phyloP scores from a whole-genome alignment of 2,888 invertebrate species.

The Tuta absoluta region DNA sequence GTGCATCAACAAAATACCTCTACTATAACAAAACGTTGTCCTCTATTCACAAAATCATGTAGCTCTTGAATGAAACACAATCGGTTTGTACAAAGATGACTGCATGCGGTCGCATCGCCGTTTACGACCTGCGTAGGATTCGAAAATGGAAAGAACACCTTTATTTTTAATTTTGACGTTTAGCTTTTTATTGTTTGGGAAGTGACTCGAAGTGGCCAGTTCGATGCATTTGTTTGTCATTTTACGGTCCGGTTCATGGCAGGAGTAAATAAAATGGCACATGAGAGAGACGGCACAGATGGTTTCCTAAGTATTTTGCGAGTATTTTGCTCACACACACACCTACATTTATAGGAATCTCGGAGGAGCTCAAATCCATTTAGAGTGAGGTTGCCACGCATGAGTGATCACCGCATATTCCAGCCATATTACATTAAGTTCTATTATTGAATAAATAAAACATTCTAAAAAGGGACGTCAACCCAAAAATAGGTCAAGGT shows the following conservation, averaged over 20 bases:
- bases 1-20: not conserved
- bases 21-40: not conserved
- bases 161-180: constrained; percentile 33
- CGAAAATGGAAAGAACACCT: constrained; percentile 27
- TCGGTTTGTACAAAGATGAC: constrained; percentile 1
- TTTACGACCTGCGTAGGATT: constrained; percentile 30
- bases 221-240: constrained; percentile 20
- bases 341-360: no score
- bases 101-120: constrained; percentile 42
- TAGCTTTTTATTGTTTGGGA: constrained; percentile 30
- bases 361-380: no score
- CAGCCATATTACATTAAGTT: no score
- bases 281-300: no score
- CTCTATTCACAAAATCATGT: not conserved
- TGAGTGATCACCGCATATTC: no score
- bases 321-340: no score
- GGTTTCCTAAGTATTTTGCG: no score
- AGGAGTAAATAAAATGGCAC: not conserved
- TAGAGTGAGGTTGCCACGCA: no score
- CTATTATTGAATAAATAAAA: no score
- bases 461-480: no score
- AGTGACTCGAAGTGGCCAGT: constrained; percentile 24
- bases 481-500: no score
- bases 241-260: constrained; percentile 13
- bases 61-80: not conserved